Percentiles rank a stretch among this genome's conserved stretches.
These are phyloP conservation scores for Otus scops DNA, from an alignment of 2,797 vertebrate genomes.

Conservation along the genomic window DNA sequence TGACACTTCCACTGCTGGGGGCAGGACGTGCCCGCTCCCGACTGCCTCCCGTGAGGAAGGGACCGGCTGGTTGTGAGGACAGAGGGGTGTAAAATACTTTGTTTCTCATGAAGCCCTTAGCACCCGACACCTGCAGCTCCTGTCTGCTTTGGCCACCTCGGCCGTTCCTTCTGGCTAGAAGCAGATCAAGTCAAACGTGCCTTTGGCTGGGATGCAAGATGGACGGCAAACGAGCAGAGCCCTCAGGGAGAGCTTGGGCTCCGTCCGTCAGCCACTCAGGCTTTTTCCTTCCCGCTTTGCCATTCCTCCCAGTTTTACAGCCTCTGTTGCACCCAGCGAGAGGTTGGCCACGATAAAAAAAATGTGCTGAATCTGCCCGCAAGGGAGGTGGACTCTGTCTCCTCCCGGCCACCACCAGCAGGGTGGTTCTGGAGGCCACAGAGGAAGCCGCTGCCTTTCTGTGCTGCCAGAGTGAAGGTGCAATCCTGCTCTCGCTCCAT, in stretches of 20 bases:
- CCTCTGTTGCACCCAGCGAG: not conserved
- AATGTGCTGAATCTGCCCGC: not conserved
- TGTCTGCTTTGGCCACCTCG: not conserved
- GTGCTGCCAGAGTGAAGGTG: not conserved
- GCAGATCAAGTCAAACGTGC: not conserved
- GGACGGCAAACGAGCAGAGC: not conserved
- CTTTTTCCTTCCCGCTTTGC: not conserved
- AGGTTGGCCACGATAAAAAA: not conserved
- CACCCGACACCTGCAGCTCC: not conserved
- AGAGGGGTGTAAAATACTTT: not conserved
- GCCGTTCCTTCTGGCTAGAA: not conserved
- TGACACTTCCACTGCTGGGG: not conserved
- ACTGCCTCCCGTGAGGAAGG: rapidly evolving
- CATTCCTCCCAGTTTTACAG: not conserved
- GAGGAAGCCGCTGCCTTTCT: not conserved
- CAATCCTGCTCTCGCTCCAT: rapidly evolving
- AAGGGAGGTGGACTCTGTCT: not conserved
- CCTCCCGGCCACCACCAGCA: not conserved
- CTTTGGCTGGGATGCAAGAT: rapidly evolving
- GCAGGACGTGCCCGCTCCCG: rapidly evolving
- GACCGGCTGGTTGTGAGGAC: not conserved
- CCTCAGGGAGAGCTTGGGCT: not conserved
- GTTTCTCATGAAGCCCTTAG: not conserved
- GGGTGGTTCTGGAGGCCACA: rapidly evolving
- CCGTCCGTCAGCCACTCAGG: not conserved